Evolutionary conservation across 2,113 vertebrate genomes (phyloP).

Genomic region (Nyctibius bracteatus): DNA sequence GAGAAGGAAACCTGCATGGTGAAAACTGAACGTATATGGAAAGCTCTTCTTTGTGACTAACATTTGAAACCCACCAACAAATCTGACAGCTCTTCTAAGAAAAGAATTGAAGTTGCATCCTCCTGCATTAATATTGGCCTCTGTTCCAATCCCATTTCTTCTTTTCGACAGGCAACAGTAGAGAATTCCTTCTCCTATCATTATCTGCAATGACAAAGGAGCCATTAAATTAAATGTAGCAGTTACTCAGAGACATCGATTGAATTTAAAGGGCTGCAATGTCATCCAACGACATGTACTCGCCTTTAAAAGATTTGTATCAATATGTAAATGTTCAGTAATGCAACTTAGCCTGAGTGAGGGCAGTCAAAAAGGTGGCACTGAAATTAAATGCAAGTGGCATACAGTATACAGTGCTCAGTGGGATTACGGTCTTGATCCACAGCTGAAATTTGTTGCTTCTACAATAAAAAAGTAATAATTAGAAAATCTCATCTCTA

Average conservation of each 20-base stretch:
- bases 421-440: background rate
- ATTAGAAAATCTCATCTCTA: background rate
- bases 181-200: constrained; percentile 96
- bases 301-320: background rate
- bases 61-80: constrained; percentile 83
- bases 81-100: constrained; percentile 93
- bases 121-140: constrained; percentile 94
- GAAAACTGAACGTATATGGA: constrained; percentile 13
- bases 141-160: constrained; percentile 78
- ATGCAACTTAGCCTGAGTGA: background rate
- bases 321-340: background rate
- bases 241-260: background rate
- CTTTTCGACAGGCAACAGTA: constrained; percentile 93
- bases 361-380: background rate
- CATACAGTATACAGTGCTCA: background rate
- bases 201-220: constrained; percentile 83
- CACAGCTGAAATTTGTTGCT: background rate
- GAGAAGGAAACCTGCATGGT: constrained; percentile 32
- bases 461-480: background rate
- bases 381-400: background rate
- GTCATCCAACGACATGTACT: background rate
- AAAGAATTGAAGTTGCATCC: constrained; percentile 99
- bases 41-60: background rate
- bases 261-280: background rate
- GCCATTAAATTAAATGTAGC: background rate